Evolutionary conservation across 2,888 invertebrate genomes (phyloP).

Genomic region (Dryadula phaetusa): DNA sequence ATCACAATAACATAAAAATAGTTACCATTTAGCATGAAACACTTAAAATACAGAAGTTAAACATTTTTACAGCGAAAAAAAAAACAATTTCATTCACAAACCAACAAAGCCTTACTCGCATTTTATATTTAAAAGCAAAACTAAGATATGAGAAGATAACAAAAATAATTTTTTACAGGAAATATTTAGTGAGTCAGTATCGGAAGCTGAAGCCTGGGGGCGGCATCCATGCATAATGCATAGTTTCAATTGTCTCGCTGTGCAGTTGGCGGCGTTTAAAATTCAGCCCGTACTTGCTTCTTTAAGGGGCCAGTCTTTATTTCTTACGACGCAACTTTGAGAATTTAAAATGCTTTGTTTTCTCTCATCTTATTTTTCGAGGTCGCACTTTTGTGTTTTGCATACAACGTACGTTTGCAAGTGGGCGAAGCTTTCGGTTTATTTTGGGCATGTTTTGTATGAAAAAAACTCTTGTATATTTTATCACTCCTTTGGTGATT

Average conservation of each 20-base stretch:
- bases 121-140: constrained; percentile 1
- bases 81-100: not conserved
- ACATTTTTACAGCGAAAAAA: no score
- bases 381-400: constrained; percentile 27
- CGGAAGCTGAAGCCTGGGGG: constrained; percentile 40
- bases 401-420: constrained; percentile 19
- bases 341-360: constrained; percentile 39
- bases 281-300: constrained; percentile 59
- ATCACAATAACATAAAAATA: no score
- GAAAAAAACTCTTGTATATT: not conserved
- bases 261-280: constrained; percentile 56
- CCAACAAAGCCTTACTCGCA: not conserved
- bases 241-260: constrained; percentile 68
- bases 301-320: constrained; percentile 45
- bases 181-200: constrained; percentile 55
- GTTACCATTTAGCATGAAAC: no score
- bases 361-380: constrained; percentile 32
- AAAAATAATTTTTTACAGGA: constrained; percentile 51
- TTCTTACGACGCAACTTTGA: constrained; percentile 44
- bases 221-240: constrained; percentile 70
- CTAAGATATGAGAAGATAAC: constrained; percentile 18
- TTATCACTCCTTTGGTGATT: no score
- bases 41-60: no score
- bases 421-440: constrained; percentile 8
- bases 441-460: not conserved